Evolutionary conservation across 2,113 vertebrate species (phyloP).

Genomic region (Python bivittatus): DNA sequence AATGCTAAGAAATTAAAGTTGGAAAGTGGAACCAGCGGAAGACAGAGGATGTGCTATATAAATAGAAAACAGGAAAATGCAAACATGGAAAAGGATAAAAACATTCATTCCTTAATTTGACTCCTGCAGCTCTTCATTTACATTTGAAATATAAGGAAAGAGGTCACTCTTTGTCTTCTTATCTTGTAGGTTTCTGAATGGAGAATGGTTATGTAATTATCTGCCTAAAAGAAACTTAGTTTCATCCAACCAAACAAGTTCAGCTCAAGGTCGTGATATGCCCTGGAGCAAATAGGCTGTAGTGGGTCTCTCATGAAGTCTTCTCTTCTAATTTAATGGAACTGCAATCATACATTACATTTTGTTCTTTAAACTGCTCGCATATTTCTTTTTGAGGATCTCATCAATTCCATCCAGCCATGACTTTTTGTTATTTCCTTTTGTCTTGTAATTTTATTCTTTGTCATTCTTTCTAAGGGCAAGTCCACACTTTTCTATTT

Average conservation of each 20-base stretch:
- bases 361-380: background rate
- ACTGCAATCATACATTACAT: background rate
- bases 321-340: background rate
- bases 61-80: conserved; percentile 30
- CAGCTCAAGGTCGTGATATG: background rate
- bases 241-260: background rate
- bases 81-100: background rate
- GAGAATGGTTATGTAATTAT: background rate
- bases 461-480: background rate
- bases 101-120: background rate
- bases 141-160: background rate
- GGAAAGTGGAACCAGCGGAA: conserved; percentile 7
- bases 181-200: background rate
- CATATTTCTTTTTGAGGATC: background rate
- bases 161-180: background rate
- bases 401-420: background rate
- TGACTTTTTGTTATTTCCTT: background rate
- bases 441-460: background rate
- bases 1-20: conserved; percentile 49
- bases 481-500: background rate
- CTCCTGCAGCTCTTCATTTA: background rate
- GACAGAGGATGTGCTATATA: conserved; percentile 1
- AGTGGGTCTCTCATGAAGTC: background rate
- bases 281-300: background rate
- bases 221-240: background rate